Evolutionary conservation across 2,797 vertebrate genomes (phyloP).

Genomic region (Tadarida brasiliensis): DNA sequence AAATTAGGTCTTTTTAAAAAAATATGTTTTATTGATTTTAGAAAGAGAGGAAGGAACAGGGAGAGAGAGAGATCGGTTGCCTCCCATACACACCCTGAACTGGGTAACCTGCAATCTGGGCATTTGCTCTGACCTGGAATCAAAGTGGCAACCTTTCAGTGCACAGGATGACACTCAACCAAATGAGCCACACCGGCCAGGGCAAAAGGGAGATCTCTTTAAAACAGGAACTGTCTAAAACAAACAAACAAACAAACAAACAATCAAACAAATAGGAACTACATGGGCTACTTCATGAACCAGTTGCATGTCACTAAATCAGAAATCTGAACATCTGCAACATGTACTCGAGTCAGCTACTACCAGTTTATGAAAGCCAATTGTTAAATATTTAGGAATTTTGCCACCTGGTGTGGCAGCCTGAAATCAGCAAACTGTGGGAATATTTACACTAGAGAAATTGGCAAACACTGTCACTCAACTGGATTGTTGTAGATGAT

Average conservation of each 20-base stretch:
- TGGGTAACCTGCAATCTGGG: neutral
- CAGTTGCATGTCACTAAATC: neutral
- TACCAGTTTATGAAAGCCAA: neutral
- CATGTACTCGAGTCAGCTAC: neutral
- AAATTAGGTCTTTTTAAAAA: neutral
- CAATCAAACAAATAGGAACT: neutral
- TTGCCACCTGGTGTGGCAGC: neutral
- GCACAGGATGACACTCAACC: neutral
- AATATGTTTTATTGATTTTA: neutral
- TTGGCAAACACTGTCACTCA: neutral
- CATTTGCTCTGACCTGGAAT: neutral
- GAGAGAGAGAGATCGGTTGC: neutral
- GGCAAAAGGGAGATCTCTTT: neutral
- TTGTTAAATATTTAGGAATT: neutral
- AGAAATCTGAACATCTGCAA: neutral
- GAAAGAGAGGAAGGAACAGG: neutral
- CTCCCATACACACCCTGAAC: neutral
- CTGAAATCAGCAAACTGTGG: neutral
- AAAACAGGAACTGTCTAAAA: neutral
- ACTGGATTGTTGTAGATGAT: neutral
- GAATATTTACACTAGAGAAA: neutral
- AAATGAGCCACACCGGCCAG: neutral
- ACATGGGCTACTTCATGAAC: neutral
- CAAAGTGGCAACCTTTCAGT: neutral
- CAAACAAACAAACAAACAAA: too few species aligned